Base-by-base conservation (phyloP, 2,797 vertebrate species). In the Hoplostethus mediterraneus region DNA sequence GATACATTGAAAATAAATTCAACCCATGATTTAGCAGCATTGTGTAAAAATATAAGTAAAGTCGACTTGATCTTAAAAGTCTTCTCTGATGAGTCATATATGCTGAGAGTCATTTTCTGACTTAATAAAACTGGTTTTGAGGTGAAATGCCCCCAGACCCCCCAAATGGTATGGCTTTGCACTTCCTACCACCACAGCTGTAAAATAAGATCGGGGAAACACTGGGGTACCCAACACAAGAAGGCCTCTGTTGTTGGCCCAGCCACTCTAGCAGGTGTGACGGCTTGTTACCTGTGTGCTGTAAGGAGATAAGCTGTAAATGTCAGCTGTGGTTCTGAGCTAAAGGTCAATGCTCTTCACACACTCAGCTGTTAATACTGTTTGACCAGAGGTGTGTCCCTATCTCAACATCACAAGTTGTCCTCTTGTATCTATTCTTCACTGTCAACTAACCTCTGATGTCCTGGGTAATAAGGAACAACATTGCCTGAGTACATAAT, bases 261-360 rank as follows among this genome's bases (percentile, higher is more conserved):
- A 28, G 11, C 28, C 28, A 8, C 55, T 40, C 49, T 8, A 36
- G 30, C 14, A n/a, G 40, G 33, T 53, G 52, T 51, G 28, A 33
- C n/a, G 17, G 63, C 49, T 1, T 6, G 5, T 60, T 30, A 45
- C 40, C 58, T 60, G 17, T 25, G 31, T 40, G 12, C 52, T 25
- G 14, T 42, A 12, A 44, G 51, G 5, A 13, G 56, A 65, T 67
- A 59, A 63, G 62, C 63, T 48, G 63, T 61, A 38, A 77, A 63
- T 68, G 58, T 58, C 77, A 77, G 58, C 49, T 2, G 4, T 3
- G 33, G 47, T 68, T 71, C 48, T 73, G 44, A 66, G 56, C 44
- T n/a, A 65, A 65, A 54, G 51, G 36, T 54, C 49, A 31, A 12
- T 6, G 25, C 38, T 66, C 52, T 53, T 25, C 7, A 36, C 6